These are phyloP conservation scores for Heliconius erato DNA, from an alignment of 2,888 invertebrate species.

Conservation along the genomic window DNA sequence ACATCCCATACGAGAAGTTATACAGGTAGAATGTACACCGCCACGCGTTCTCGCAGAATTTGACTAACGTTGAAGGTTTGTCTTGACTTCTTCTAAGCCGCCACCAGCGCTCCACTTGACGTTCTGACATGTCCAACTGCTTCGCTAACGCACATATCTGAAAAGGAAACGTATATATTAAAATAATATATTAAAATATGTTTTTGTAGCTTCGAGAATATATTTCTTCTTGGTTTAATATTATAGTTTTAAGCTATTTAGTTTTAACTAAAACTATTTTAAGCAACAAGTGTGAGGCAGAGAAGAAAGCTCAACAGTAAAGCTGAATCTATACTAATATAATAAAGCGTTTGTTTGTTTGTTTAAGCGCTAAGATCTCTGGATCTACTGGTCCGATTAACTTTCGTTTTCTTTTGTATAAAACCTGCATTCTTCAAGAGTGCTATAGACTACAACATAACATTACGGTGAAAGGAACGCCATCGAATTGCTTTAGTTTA, in stretches of 20 bases:
- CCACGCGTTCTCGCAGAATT: slow-evolving; percentile 98
- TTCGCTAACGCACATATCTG: slow-evolving; percentile 91
- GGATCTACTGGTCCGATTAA: no score
- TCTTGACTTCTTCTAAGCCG: slow-evolving; percentile 93
- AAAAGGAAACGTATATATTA: neutral
- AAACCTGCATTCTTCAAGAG: no score
- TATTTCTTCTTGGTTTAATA: neutral
- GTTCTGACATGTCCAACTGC: slow-evolving; percentile 92
- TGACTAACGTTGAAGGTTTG: slow-evolving; percentile 95
- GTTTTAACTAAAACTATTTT: neutral
- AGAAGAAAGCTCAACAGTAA: neutral
- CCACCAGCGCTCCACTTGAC: slow-evolving; percentile 97
- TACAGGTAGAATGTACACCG: slow-evolving; percentile 94
- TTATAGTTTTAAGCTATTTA: neutral
- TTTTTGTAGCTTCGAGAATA: no score
- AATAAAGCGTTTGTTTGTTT: no score
- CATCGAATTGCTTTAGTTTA: no score
- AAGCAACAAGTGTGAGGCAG: neutral
- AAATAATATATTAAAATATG: neutral
- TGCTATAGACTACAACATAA: no score
- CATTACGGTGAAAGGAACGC: no score
- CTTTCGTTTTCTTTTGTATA: no score
- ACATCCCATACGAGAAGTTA: slow-evolving; percentile 93
- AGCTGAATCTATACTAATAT: no score
- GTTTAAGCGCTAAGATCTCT: no score